phyloP scores from a whole-genome alignment of 2,888 invertebrate genomes.

The Lymantria dispar region DNA sequence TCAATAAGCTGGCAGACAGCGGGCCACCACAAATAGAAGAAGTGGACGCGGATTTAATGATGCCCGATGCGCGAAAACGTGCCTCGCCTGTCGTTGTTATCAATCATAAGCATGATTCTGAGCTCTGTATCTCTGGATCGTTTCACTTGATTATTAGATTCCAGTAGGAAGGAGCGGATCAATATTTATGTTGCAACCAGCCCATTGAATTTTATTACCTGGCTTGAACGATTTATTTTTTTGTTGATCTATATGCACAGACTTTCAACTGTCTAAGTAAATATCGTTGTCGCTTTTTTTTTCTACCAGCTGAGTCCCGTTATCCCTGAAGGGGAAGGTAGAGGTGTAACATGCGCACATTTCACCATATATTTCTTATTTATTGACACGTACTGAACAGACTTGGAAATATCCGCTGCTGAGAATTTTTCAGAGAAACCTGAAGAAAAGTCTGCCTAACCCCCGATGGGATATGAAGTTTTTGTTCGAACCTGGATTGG shows the following conservation, averaged over 20 bases:
- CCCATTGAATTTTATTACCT: constrained; percentile 47
- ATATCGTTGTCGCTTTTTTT: constrained; percentile 18
- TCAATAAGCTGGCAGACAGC: constrained; percentile 70
- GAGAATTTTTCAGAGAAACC: too few species aligned
- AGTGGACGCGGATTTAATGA: constrained; percentile 63
- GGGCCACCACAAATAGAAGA: constrained; percentile 71
- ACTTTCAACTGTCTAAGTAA: constrained; percentile 13
- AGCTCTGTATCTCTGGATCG: constrained; percentile 42
- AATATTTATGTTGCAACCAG: constrained; percentile 37
- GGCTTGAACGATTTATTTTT: constrained; percentile 32
- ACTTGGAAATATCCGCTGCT: too few species aligned
- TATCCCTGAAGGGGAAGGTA: too few species aligned
- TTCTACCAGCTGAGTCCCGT: too few species aligned
- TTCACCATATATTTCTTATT: too few species aligned
- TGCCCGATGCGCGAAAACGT: constrained; percentile 55
- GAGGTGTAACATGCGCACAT: too few species aligned
- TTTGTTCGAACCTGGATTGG: too few species aligned
- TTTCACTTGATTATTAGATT: constrained; percentile 55
- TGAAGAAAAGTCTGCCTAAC: too few species aligned
- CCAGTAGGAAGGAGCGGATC: constrained; percentile 30
- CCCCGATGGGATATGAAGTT: too few species aligned
- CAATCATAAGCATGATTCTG: constrained; percentile 59
- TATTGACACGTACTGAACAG: too few species aligned
- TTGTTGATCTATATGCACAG: constrained; percentile 31
- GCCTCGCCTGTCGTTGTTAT: constrained; percentile 57